Percentiles rank a stretch among this genome's conserved stretches.
Conservation (phyloP, 2,113 vertebrate species). For the Deroptyus accipitrinus region DNA sequence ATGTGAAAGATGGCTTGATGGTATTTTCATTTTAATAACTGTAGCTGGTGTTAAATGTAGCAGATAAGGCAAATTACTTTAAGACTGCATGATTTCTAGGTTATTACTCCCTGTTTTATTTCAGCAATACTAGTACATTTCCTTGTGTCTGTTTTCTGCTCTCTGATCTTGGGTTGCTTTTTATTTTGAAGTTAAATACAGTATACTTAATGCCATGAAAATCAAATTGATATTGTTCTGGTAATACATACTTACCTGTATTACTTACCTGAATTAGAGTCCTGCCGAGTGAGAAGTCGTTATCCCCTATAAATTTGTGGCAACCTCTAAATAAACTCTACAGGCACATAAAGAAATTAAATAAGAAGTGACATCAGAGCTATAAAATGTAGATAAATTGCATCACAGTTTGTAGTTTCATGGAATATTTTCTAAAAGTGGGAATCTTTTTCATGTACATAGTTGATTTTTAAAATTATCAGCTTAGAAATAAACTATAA, state of each 20-base stretch:
- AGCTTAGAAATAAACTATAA: neutral
- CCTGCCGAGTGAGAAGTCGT: neutral
- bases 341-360: neutral
- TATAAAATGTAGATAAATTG: neutral
- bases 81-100: neutral
- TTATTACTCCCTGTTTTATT: neutral
- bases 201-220: neutral
- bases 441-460: neutral
- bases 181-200: neutral
- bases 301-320: neutral
- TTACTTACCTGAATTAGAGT: neutral
- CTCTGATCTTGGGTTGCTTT: neutral
- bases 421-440: neutral
- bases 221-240: neutral
- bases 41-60: neutral
- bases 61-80: slow-evolving; percentile 10
- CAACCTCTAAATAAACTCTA: neutral
- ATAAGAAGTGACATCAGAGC: neutral
- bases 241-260: neutral
- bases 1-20: neutral
- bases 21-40: slow-evolving; percentile 9
- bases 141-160: neutral
- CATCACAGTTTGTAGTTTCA: neutral
- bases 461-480: neutral
- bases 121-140: neutral